Conservation (phyloP, 2,113 vertebrate species). For the Pedionomus torquatus region DNA sequence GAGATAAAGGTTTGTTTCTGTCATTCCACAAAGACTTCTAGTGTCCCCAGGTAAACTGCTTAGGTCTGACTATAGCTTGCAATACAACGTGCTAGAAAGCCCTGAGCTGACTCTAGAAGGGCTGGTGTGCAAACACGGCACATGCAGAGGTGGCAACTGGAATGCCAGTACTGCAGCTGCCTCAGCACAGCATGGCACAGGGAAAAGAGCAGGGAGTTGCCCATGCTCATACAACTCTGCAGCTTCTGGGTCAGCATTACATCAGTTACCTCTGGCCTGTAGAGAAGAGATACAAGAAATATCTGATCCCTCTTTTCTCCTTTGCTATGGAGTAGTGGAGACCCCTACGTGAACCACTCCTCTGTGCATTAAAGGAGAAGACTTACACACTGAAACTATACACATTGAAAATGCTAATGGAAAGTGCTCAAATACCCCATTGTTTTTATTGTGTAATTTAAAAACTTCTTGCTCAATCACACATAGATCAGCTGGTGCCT, state of each 20-base stretch:
- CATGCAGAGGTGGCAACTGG: background rate
- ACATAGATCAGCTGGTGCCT: background rate
- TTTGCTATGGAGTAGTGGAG: background rate
- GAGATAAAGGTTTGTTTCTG: background rate
- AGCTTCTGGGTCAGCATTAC: background rate
- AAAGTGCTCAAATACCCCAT: background rate
- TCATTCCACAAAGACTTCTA: background rate
- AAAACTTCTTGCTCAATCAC: background rate
- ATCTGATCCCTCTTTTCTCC: background rate
- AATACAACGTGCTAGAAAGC: background rate
- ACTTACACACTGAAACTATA: background rate
- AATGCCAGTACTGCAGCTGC: background rate
- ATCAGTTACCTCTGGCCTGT: background rate
- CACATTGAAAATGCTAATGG: background rate
- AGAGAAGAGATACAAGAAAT: background rate
- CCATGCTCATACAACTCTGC: background rate
- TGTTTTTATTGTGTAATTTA: background rate
- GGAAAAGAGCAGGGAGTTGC: background rate
- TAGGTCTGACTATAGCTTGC: background rate
- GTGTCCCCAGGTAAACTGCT: background rate
- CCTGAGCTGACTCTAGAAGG: background rate
- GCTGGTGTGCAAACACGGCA: fast-evolving
- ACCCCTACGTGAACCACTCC: background rate
- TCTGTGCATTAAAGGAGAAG: background rate
- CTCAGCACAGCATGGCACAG: background rate